Evolutionary conservation across 1,140 invertebrate genomes (phyloP).

Genomic region (Thaumatotibia leucotreta): DNA sequence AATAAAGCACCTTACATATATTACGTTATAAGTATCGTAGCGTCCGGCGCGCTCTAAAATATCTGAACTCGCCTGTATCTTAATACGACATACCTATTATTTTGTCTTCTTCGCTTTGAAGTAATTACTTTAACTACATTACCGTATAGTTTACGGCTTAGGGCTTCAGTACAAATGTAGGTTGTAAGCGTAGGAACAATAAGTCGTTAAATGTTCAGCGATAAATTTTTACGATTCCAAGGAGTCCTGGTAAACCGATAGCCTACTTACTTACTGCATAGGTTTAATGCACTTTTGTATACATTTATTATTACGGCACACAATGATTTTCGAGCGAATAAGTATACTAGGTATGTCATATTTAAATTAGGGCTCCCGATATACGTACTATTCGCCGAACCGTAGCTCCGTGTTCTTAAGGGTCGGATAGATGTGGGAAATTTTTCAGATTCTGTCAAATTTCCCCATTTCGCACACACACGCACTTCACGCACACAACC

Average conservation of each 20-base stretch:
- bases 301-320: neutral
- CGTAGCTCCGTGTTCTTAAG: too few species aligned
- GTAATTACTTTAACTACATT: conserved; percentile 21
- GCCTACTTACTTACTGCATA: conserved; percentile 43
- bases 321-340: conserved; percentile 16
- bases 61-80: too few species aligned
- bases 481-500: too few species aligned
- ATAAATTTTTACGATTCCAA: conserved; percentile 54
- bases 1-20: neutral
- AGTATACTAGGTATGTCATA: too few species aligned
- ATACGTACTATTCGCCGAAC: too few species aligned
- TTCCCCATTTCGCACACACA: too few species aligned
- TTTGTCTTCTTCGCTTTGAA: too few species aligned
- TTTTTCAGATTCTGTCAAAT: too few species aligned
- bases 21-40: neutral
- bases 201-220: conserved; percentile 50
- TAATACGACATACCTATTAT: too few species aligned
- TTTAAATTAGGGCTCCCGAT: too few species aligned
- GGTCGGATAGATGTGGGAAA: too few species aligned
- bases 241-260: conserved; percentile 44
- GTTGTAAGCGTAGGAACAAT: conserved; percentile 39
- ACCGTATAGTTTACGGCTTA: conserved; percentile 17
- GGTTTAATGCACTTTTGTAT: neutral
- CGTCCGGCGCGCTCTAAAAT: too few species aligned
- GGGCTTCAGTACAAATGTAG: conserved; percentile 17